phyloP scores from a whole-genome alignment of 2,888 invertebrate genomes.

The Cataglyphis livida region DNA sequence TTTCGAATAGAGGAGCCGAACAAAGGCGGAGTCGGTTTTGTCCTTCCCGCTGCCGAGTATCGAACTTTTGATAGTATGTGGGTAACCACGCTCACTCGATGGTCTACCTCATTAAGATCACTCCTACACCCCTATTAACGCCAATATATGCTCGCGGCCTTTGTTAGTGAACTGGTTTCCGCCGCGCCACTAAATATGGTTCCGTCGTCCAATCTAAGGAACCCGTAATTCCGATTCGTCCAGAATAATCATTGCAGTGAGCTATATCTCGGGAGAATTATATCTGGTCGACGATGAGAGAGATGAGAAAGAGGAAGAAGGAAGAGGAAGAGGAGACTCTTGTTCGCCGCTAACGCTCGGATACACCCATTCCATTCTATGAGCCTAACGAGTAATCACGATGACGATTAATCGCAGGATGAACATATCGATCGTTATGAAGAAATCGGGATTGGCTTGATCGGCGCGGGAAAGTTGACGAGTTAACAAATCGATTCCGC shows the following conservation, averaged over 20 bases:
- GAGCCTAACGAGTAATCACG: conserved; percentile 8
- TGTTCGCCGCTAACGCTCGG: neutral
- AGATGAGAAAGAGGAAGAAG: neutral
- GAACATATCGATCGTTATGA: conserved; percentile 25
- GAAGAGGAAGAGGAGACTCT: neutral
- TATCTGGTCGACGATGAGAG: neutral
- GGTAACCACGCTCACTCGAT: conserved; percentile 26
- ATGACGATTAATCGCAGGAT: neutral
- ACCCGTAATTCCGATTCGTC: conserved; percentile 49
- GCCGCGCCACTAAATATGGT: conserved; percentile 30
- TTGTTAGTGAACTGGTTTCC: conserved; percentile 45
- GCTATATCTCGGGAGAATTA: conserved; percentile 18
- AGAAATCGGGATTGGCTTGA: conserved; percentile 19
- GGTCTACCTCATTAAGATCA: conserved; percentile 57
- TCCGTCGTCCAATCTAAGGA: neutral
- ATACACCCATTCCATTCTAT: conserved; percentile 6
- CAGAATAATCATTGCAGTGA: conserved; percentile 38
- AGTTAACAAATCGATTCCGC: conserved; percentile 60
- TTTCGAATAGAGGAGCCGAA: conserved; percentile 33
- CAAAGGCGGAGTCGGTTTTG: conserved; percentile 29
- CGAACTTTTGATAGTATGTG: conserved; percentile 41
- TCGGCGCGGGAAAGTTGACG: conserved; percentile 33
- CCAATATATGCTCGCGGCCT: conserved; percentile 21
- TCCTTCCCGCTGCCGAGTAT: conserved; percentile 40
- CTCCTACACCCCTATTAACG: conserved; percentile 54